Base-by-base conservation (phyloP, 2,797 vertebrate genomes). In the Huso huso region DNA sequence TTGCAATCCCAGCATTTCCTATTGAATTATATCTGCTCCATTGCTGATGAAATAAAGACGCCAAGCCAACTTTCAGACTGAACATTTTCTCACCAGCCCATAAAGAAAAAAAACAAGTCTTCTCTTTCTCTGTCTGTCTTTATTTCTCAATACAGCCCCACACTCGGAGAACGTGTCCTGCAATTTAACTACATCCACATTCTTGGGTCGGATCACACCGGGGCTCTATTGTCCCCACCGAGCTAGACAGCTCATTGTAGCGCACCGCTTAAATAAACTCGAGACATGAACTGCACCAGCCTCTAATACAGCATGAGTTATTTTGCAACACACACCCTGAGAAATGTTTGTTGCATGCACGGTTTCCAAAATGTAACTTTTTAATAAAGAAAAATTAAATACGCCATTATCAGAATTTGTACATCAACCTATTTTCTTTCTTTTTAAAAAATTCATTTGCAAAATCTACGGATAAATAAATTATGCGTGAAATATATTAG, bases 131-230 rank as follows among this genome's bases (percentile, higher is more conserved):
- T 82, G 71, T 74, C 73, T 68, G 48, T 63, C 48, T 52, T 72
- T 82, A 71, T 68, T 69, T 71, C 59, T 73, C 80, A 82, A 86
- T 82, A 79, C 79, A 85, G 76, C 82, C 85, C 87, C 84, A 85
- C 83, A 84, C 85, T 84, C 80, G 67, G 77, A 69, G 85, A 77
- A 90, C 89, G 87, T 88, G 86, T 88, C 78, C 83, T 84, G 87
- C 86, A 88, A 77, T 88, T 89, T 83, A 88, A 89, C 85, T 83
- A 90, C 84, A 88, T 86, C 81, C 77, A 85, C 85, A 84, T 83
- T 88, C 89, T 89, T 89, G 88, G 84, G 87, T 83, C 81, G 11
- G 75, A 78, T 83, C 84, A 83, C 86, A 82, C 83, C 74, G 78
- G 87, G 85, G 82, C 80, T 83, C 87, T 80, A 86, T 90, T 91